These are phyloP conservation scores for Notodonta ziczac DNA, from an alignment of 2,888 invertebrate genomes.

Conservation along the genomic window DNA sequence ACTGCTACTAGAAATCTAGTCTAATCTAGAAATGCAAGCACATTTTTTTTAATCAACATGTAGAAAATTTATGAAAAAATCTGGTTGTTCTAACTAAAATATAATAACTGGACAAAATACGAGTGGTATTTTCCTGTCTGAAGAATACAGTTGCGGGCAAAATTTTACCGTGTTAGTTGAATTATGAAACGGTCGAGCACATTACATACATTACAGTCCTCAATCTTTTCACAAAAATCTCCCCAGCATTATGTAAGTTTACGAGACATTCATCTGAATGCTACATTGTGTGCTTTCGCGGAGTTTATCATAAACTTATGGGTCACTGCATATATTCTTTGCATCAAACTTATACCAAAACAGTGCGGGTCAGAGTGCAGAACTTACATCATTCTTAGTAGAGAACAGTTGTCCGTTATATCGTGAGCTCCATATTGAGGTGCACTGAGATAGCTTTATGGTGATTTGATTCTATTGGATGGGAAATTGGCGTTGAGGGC, in stretches of 20 bases:
- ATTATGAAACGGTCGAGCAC: conserved; percentile 1
- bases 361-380: conserved; percentile 50
- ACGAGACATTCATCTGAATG: conserved; percentile 11
- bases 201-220: background rate
- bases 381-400: conserved; percentile 62
- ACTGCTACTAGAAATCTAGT: too few relatives aligned
- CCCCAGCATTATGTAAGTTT: conserved; percentile 3
- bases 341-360: conserved; percentile 56
- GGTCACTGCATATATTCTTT: conserved; percentile 56
- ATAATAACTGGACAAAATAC: too few relatives aligned
- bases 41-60: too few relatives aligned
- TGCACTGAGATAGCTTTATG: conserved; percentile 73
- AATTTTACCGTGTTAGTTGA: background rate
- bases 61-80: too few relatives aligned
- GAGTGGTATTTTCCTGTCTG: too few relatives aligned
- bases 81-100: too few relatives aligned
- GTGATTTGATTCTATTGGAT: conserved; percentile 82
- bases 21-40: too few relatives aligned
- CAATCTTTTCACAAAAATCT: background rate
- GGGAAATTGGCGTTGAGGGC: conserved; percentile 74
- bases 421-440: conserved; percentile 73
- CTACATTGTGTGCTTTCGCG: conserved; percentile 32
- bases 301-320: conserved; percentile 48
- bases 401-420: conserved; percentile 62
- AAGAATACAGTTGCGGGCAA: background rate